Conservation (phyloP, 2,888 invertebrate species). For the Polyommatus iphigenia region DNA sequence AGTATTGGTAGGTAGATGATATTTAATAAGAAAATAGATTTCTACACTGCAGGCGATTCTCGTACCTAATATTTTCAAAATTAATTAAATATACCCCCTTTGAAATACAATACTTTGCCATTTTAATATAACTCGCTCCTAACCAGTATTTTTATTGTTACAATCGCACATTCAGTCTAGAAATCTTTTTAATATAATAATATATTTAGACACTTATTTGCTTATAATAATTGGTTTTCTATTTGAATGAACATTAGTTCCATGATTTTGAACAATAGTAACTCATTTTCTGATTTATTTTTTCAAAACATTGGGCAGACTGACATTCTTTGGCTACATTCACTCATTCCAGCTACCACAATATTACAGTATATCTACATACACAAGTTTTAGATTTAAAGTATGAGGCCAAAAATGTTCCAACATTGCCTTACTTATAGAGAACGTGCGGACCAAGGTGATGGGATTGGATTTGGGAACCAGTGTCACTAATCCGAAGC, state of each 20-base stretch:
- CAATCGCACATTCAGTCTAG: background rate
- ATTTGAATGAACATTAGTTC: background rate
- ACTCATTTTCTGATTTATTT: background rate
- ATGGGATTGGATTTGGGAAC: no score
- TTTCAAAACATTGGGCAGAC: background rate
- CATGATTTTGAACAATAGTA: background rate
- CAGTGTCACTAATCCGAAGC: no score
- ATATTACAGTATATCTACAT: background rate
- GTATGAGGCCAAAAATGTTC: no score
- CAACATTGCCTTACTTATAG: no score
- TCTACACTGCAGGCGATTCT: background rate
- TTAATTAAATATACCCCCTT: background rate
- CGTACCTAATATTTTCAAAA: background rate
- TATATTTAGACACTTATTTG: background rate
- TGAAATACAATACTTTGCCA: background rate
- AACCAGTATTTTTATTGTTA: background rate
- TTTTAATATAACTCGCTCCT: background rate
- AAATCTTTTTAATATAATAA: background rate
- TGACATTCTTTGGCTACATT: background rate
- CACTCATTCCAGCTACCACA: background rate
- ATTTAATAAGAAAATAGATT: background rate
- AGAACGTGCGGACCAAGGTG: no score
- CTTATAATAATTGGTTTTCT: background rate
- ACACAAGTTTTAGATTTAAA: background rate
- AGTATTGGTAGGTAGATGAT: background rate